A percentile compares a stretch with the other conserved stretches of the same genome.
phyloP scores from a whole-genome alignment of 2,888 invertebrate species.

The Lymantria monacha region DNA sequence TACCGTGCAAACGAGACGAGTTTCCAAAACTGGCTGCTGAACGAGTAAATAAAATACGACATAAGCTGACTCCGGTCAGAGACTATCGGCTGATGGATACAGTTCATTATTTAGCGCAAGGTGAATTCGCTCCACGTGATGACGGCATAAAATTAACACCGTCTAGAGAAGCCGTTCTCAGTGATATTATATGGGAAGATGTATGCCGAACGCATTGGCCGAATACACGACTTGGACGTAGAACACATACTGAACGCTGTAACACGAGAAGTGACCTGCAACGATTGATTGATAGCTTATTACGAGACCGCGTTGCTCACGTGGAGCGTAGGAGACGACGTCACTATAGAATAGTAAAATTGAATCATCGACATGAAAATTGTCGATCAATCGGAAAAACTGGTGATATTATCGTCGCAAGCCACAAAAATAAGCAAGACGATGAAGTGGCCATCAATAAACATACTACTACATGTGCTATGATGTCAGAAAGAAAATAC shows the following conservation, averaged over 20 bases:
- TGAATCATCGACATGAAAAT: slow-evolving; percentile 70
- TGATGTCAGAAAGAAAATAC: slow-evolving; percentile 42
- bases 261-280: slow-evolving; percentile 65
- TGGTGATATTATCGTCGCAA: slow-evolving; percentile 75
- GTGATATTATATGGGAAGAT: slow-evolving; percentile 77
- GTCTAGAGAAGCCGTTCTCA: slow-evolving; percentile 73
- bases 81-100: slow-evolving; percentile 77
- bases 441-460: slow-evolving; percentile 52
- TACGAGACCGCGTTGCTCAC: slow-evolving; percentile 70
- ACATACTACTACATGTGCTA: slow-evolving; percentile 48
- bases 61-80: slow-evolving; percentile 72
- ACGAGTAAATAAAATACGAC: slow-evolving; percentile 70
- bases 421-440: slow-evolving; percentile 61
- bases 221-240: slow-evolving; percentile 62
- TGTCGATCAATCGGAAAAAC: slow-evolving; percentile 69
- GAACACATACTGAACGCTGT: slow-evolving; percentile 58
- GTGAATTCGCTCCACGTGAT: slow-evolving; percentile 75
- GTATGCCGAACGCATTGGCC: slow-evolving; percentile 78
- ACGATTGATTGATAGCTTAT: slow-evolving; percentile 66
- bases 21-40: slow-evolving; percentile 67
- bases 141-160: slow-evolving; percentile 75
- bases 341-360: slow-evolving; percentile 73
- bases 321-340: slow-evolving; percentile 69
- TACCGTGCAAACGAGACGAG: slow-evolving; percentile 67
- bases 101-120: slow-evolving; percentile 75